Evolutionary conservation across 2,113 vertebrate species (phyloP), one percentile per base, ranked within the genome.

Genomic region (Speoplatyrhinus poulsoni): DNA sequence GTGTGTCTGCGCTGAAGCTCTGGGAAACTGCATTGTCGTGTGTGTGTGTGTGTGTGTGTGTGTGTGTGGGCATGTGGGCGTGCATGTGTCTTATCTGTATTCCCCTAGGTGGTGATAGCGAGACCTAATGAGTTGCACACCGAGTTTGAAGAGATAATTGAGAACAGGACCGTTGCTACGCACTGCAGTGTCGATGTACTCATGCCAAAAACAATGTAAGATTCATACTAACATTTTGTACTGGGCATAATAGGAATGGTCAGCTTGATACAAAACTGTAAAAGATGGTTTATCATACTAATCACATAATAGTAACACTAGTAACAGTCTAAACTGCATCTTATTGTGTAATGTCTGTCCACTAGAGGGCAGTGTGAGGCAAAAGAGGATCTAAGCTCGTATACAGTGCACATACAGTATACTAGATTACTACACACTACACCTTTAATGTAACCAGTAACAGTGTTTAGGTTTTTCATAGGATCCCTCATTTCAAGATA

Each of bases 201-300:
- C 76, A 75, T 93, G 59, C 91, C 90, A 36, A 69, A 78, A 46
- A 68, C 82, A 4, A 77, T 92, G 91, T 92, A 78, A 90, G 84
- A 73, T 19, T 36, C 19, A 17, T 19, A 47, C 19, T 13, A 13
- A 32, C 52, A 41, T 55, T 13, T 54, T 11, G 54, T 50, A 11
- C 4, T 65, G 12, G 16, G 15, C 12, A 12, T 32, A 16, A 41
- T 6, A 41, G 7, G 32, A 26, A 16, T 17, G 46, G 46, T n/a
- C 12, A 32, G 55, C 58, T 17, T 50, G 8, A 3, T 36, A 10
- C 9, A 54, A 67, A 4, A 60, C 26, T 19, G 33, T 1, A 26
- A 53, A 64, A 26, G 13, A 5, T 59, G n/a, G 12, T 63, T 55
- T 15, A 60, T n/a, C 17, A 41, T 41, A 41, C 36, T 41, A 41